phyloP scores from a whole-genome alignment of 1,140 invertebrate genomes.

The Littorina saxatilis region DNA sequence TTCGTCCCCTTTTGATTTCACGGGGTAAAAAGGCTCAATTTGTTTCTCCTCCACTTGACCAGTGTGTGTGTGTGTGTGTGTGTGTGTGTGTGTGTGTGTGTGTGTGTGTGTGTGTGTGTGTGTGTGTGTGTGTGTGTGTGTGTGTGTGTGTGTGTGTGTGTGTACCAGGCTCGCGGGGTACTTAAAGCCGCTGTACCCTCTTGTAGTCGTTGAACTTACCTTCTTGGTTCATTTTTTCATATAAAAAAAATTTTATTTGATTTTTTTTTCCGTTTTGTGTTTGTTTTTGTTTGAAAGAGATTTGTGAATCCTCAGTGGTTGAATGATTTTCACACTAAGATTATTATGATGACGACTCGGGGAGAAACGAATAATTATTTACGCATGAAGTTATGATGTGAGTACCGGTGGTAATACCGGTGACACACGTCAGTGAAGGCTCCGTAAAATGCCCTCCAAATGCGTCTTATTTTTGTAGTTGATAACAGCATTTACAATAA shows the following conservation, averaged over 20 bases:
- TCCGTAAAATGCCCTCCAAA: too few relatives aligned
- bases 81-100: neutral
- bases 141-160: neutral
- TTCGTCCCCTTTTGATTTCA: too few relatives aligned
- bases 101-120: conserved; percentile 18
- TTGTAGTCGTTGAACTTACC: neutral
- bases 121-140: conserved; percentile 14
- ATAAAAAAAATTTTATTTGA: neutral
- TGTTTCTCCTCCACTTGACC: too few relatives aligned
- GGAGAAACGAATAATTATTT: too few relatives aligned
- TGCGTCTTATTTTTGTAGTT: too few relatives aligned
- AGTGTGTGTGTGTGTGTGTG: too few relatives aligned
- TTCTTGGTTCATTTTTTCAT: neutral
- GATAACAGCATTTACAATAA: too few relatives aligned
- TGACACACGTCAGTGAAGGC: too few relatives aligned
- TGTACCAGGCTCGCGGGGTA: neutral
- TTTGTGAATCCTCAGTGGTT: neutral
- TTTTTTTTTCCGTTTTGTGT: neutral
- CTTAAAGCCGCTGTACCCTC: neutral
- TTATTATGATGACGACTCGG: too few relatives aligned
- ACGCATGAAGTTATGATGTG: too few relatives aligned
- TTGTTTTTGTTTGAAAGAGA: neutral
- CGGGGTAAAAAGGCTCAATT: neutral
- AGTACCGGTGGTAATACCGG: too few relatives aligned
- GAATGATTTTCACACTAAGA: too few relatives aligned